Percentiles rank a stretch among this genome's conserved stretches.
Conservation (phyloP, 2,888 invertebrate genomes). For the Alloplasta piceator region DNA sequence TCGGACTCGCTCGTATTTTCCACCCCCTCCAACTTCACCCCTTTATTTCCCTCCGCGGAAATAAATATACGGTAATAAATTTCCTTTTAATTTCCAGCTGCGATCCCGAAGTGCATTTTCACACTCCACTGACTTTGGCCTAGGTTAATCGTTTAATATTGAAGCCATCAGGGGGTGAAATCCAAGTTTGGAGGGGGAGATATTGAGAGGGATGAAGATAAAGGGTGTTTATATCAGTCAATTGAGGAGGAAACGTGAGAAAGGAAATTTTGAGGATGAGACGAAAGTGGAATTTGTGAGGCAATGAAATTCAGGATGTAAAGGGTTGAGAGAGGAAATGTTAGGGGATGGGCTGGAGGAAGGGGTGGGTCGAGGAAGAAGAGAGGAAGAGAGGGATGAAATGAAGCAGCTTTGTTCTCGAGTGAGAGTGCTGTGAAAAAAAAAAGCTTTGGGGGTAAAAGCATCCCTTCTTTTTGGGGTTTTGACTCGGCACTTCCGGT, state of each 20-base stretch:
- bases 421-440: neutral
- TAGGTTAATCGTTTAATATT: constrained; percentile 51
- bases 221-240: constrained; percentile 13
- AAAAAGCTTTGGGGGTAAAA: constrained; percentile 23
- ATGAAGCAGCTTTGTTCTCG: constrained; percentile 28
- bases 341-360: neutral
- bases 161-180: neutral
- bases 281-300: constrained; percentile 1
- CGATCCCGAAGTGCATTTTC: neutral
- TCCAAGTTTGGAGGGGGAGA: neutral
- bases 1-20: neutral
- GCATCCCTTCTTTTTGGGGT: constrained; percentile 18
- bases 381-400: constrained; percentile 6
- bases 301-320: neutral
- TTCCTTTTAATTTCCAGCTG: constrained; percentile 47
- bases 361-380: constrained; percentile 14
- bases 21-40: neutral
- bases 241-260: constrained; percentile 30
- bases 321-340: neutral
- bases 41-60: neutral
- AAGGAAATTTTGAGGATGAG: neutral
- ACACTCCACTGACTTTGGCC: constrained; percentile 43
- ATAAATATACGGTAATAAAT: constrained; percentile 54
- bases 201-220: neutral
- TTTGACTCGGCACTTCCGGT: constrained; percentile 34